Conservation (phyloP, 2,888 invertebrate species). For the Chorisops tibialis region DNA sequence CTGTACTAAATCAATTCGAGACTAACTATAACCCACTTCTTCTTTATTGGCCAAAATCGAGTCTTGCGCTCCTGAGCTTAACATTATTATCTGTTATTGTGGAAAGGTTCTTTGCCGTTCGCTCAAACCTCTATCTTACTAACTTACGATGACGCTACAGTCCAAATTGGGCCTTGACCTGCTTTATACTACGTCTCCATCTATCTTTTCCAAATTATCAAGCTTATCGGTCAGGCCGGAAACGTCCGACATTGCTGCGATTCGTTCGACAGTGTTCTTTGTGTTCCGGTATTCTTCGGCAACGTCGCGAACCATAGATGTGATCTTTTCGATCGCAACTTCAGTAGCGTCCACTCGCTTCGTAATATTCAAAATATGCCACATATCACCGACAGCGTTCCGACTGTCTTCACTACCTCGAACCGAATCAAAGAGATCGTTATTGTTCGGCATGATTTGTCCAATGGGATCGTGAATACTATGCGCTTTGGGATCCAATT, state of each 20-base stretch:
- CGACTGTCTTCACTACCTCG: conserved; percentile 29
- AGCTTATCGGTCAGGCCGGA: conserved; percentile 17
- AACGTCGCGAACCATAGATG: conserved; percentile 59
- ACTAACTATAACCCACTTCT: too few relatives aligned
- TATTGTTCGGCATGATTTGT: conserved; percentile 17
- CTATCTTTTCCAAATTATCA: conserved; percentile 5
- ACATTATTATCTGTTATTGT: too few relatives aligned
- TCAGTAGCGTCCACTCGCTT: conserved; percentile 65
- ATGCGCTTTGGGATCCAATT: conserved; percentile 7
- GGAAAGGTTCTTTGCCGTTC: too few relatives aligned
- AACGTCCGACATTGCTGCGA: conserved; percentile 18
- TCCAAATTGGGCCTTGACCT: too few relatives aligned
- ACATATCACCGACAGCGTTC: conserved; percentile 60
- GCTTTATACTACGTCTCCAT: too few relatives aligned
- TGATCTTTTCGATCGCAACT: conserved; percentile 59
- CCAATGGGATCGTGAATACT: conserved; percentile 27
- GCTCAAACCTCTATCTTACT: too few relatives aligned
- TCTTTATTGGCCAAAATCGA: too few relatives aligned
- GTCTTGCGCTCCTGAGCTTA: too few relatives aligned
- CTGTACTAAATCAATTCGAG: too few relatives aligned
- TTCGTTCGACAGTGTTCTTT: not conserved
- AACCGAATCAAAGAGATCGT: conserved; percentile 11
- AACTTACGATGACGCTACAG: too few relatives aligned
- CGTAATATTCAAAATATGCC: conserved; percentile 61
- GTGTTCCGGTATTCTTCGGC: conserved; percentile 51